phyloP scores from a whole-genome alignment of 2,797 vertebrate species.

The Poeciliopsis gracilis region DNA sequence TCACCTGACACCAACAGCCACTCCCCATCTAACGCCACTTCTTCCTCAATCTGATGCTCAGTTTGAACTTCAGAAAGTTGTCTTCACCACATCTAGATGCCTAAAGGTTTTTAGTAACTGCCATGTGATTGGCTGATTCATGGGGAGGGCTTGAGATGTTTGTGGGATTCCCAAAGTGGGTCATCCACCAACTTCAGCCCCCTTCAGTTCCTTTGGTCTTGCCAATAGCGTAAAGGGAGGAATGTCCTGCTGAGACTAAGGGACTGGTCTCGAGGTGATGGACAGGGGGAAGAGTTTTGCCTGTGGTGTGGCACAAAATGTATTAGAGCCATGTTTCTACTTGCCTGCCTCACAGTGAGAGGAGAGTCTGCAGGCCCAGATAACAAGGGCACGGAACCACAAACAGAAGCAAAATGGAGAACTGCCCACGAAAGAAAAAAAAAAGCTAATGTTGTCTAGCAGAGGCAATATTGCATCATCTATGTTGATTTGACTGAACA shows the following conservation, averaged over 20 bases:
- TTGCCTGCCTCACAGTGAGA: slow-evolving; percentile 64
- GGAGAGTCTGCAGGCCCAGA: slow-evolving; percentile 69
- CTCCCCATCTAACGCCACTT: background rate
- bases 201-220: slow-evolving; percentile 47
- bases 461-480: slow-evolving; percentile 66
- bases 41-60: background rate
- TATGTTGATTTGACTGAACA: slow-evolving; percentile 67
- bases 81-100: background rate
- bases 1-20: background rate
- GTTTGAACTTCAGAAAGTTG: background rate
- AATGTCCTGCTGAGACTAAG: slow-evolving; percentile 56
- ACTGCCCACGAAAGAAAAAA: slow-evolving; percentile 45
- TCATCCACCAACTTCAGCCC: slow-evolving; percentile 59
- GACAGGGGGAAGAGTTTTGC: slow-evolving; percentile 62
- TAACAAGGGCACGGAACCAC: slow-evolving; percentile 73
- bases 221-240: slow-evolving; percentile 54
- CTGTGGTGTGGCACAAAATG: slow-evolving; percentile 70
- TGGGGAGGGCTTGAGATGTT: slow-evolving; percentile 43
- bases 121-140: slow-evolving; percentile 4
- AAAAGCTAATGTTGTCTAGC: slow-evolving; percentile 54
- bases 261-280: slow-evolving; percentile 72
- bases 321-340: slow-evolving; percentile 76
- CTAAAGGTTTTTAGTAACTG: background rate
- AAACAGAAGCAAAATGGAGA: slow-evolving; percentile 67
- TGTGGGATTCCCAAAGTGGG: slow-evolving; percentile 59